Base-by-base conservation (phyloP, 1,140 invertebrate species). In the Hormaphis cornu region DNA sequence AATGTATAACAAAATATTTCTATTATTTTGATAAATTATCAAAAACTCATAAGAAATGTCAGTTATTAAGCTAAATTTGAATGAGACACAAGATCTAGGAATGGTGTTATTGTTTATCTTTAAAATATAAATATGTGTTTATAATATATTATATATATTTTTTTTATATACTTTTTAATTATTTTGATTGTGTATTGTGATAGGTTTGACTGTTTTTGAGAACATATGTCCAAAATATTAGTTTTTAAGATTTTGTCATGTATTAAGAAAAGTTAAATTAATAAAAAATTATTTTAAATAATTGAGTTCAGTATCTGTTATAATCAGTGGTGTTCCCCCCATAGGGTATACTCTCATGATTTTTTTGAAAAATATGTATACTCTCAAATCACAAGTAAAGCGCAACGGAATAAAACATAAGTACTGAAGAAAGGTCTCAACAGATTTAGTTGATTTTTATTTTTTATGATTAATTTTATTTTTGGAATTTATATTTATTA, bases 201-300 rank as follows among this genome's bases (percentile, higher is more conserved):
- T 66, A 66, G 44, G 20, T n/a, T n/a, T n/a, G n/a, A n/a, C n/a
- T n/a, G n/a, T n/a, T n/a, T 35, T 44, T 33, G 58, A 63, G 26
- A 63, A 63, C 26, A 30, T 46, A 48, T 61, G 61, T 66, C 61
- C 61, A 66, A 48, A 50, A 48, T 22, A 50, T 22, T 48, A 48
- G 28, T 50, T 66, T n/a, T 50, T 66, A 66, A 66, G 61, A 8
- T 66, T 22, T 63, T 63, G 26, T 63, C 40, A 42, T 66, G 28
- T 66, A 66, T 33, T 66, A 48, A 44, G 46, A 18, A 59, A 28
- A 37, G 22, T 42, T 66, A 24, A 46, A 50, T 66, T 33, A 48
- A 66, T 22, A 14, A 66, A 33, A 66, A 66, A 33, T 66, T 66
- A 46, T 66, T 66, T 66, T 66, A 66, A 46, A 14, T 50, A n/a